Evolutionary conservation across 2,888 invertebrate genomes (phyloP), one percentile per base, ranked within the genome.

Genomic region (Acanthacorydalis orientalis): DNA sequence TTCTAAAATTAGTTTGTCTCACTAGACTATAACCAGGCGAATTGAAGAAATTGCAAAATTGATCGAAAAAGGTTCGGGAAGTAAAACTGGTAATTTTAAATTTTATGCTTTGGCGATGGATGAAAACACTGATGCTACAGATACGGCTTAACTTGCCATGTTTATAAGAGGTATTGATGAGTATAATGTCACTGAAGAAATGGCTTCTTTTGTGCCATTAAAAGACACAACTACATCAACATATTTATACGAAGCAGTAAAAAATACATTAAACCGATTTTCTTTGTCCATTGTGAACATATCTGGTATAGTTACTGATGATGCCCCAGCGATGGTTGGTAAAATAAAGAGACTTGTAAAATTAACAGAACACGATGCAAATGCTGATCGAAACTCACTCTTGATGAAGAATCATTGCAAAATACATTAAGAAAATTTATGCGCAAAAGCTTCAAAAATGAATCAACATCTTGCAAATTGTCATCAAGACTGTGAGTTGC

Each of bases 161-260:
- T 49, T 39, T 14, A 9, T 51, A 49, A 47, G 51, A 44, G 48
- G 47, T 15, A 39, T 50, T 48, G 48, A 31, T 31, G 43, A 40
- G 35, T 47, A 48, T 43, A 50, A 48, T 48, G 47, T 53, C 47
- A 51, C 49, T 41, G 47, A 52, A 51, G 49, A 53, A 51, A 50
- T 52, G 50, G 43, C 15, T 31, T 49, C 40, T 40, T 12, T 40
- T 10, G 14, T 40, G 9, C 40, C n/a, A 40, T 40, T 14, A 40
- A 40, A 40, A 40, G 40, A 14, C 12, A 40, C 40, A 40, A 40
- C 40, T 12, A 40, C 8, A 12, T 40, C 40, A 11, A 12, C 8
- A 11, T 8, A 40, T 40, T 8, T 40, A 40, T 40, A 40, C 12
- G 40, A 40, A 40, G 40, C 40, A 40, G 40, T 40, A 12, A 40